phyloP scores from a whole-genome alignment of 2,888 invertebrate species.

The Cyclophora punctaria region DNA sequence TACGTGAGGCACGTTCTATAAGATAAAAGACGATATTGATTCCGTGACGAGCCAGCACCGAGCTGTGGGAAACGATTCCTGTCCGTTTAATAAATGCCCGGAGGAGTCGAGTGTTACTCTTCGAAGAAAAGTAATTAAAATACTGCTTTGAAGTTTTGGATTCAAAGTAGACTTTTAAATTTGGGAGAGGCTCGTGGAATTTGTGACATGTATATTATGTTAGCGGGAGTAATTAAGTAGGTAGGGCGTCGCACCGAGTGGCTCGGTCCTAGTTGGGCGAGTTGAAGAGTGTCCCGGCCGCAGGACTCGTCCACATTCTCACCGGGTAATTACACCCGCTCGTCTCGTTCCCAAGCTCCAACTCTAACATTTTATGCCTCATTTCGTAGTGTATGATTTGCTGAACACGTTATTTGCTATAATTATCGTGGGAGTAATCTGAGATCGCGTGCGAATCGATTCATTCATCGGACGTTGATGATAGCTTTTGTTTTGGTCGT shows the following conservation, averaged over 20 bases:
- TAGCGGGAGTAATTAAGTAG: slow-evolving; percentile 61
- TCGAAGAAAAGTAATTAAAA: slow-evolving; percentile 42
- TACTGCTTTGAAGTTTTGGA: slow-evolving; percentile 26
- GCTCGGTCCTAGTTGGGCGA: slow-evolving; percentile 63
- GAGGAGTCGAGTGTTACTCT: slow-evolving; percentile 47
- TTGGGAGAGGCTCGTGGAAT: slow-evolving; percentile 26
- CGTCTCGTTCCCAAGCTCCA: slow-evolving; percentile 61
- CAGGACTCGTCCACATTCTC: slow-evolving; percentile 67
- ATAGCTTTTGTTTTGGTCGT: slow-evolving; percentile 30
- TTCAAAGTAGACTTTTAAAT: slow-evolving; percentile 19
- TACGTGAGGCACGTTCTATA: slow-evolving; percentile 67
- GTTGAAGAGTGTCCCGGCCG: slow-evolving; percentile 48
- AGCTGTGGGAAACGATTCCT: slow-evolving; percentile 70
- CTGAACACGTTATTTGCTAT: slow-evolving; percentile 58
- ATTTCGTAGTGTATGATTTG: slow-evolving; percentile 69
- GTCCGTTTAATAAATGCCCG: slow-evolving; percentile 64
- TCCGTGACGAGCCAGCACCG: slow-evolving; percentile 68
- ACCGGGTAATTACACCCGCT: slow-evolving; percentile 68
- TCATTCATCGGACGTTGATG: slow-evolving; percentile 36
- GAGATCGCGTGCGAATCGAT: slow-evolving; percentile 45
- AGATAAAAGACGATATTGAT: slow-evolving; percentile 74
- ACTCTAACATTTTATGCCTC: slow-evolving; percentile 68
- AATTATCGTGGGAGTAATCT: slow-evolving; percentile 63
- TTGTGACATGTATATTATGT: slow-evolving; percentile 52
- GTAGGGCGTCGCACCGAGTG: slow-evolving; percentile 52